These are phyloP conservation scores for Sylvia atricapilla DNA, from an alignment of 2,113 vertebrate species.

Conservation along the genomic window DNA sequence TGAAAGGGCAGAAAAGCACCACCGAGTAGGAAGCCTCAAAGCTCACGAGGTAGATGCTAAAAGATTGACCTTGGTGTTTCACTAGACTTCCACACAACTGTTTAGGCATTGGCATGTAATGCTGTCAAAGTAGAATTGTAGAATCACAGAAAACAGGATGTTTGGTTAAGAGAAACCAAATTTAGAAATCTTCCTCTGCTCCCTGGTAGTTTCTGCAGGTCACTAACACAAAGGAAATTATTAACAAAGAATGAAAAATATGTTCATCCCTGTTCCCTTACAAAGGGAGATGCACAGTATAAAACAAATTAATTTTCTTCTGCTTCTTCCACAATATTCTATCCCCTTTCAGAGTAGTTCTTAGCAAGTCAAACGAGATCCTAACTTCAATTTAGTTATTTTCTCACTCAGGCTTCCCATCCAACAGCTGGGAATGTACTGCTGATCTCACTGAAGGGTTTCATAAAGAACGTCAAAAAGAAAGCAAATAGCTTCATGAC, in stretches of 20 bases:
- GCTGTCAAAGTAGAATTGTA: neutral
- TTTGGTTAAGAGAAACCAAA: neutral
- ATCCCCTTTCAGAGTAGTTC: neutral
- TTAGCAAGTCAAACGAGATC: neutral
- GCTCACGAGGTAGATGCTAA: neutral
- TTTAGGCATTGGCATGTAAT: neutral
- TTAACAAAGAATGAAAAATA: neutral
- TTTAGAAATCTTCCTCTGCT: neutral
- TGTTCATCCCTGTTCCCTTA: neutral
- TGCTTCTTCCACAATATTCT: neutral
- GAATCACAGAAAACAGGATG: neutral
- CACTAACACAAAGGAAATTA: neutral
- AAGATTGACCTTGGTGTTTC: neutral
- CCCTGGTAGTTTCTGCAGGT: neutral
- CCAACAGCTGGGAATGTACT: neutral
- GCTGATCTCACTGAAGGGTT: neutral
- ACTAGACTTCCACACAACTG: neutral
- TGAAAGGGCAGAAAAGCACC: neutral
- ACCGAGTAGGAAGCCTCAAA: neutral
- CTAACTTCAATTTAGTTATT: neutral
- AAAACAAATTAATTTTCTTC: neutral
- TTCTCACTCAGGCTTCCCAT: neutral
- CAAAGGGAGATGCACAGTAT: neutral
- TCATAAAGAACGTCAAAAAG: neutral
- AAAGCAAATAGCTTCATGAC: neutral